Conservation (phyloP, 2,888 invertebrate species). For the Troilus luridus region DNA sequence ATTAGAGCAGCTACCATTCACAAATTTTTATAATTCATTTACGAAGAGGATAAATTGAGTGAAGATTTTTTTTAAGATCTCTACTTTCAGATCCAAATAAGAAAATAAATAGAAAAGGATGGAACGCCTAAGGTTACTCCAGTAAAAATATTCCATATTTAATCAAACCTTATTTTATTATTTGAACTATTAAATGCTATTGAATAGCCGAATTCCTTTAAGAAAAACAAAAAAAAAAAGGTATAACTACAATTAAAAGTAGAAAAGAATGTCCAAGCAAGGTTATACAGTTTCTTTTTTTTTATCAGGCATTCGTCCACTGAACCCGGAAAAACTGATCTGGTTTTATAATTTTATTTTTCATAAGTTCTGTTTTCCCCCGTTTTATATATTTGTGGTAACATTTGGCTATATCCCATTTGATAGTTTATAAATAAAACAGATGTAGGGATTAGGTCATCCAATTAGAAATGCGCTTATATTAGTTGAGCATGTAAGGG, state of each 20-base stretch:
- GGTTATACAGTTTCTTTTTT: background rate
- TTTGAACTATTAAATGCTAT: background rate
- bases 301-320: background rate
- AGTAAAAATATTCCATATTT: background rate
- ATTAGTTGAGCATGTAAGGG: background rate
- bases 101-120: no score
- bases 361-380: background rate
- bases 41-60: no score
- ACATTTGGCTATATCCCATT: no score
- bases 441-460: background rate
- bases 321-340: background rate
- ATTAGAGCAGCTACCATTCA: no score
- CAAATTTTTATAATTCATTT: no score
- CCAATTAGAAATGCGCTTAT: slow-evolving; percentile 8
- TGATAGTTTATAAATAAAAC: background rate
- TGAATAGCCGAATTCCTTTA: background rate
- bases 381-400: no score
- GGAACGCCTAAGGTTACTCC: no score
- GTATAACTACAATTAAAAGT: background rate
- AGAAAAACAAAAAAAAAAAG: background rate
- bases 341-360: background rate
- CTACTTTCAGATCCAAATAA: no score
- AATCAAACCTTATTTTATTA: background rate
- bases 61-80: no score
- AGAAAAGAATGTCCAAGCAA: slow-evolving; percentile 3